Conservation (phyloP, 2,113 vertebrate species). For the Montifringilla adamsi region DNA sequence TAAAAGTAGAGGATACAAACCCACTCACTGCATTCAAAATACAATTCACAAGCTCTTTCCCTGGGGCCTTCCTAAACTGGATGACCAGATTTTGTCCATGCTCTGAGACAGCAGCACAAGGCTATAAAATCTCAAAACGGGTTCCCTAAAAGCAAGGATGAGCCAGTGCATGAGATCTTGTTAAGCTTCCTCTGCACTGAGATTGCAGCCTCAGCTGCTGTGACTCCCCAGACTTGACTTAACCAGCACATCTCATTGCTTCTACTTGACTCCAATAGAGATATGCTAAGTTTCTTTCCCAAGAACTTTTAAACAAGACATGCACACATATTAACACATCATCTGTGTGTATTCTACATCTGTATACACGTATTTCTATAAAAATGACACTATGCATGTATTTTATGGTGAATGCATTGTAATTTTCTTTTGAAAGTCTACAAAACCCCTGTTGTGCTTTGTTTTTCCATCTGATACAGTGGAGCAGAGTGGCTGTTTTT, state of each 20-base stretch:
- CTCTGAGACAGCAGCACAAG: background rate
- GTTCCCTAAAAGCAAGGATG: background rate
- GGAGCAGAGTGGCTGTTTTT: background rate
- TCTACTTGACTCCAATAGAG: background rate
- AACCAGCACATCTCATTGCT: background rate
- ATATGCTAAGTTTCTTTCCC: background rate
- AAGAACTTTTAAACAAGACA: background rate
- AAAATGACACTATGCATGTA: fast-evolving
- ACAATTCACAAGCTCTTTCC: background rate
- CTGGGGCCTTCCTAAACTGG: background rate
- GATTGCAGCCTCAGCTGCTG: background rate
- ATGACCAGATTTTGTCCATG: background rate
- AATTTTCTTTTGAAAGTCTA: background rate
- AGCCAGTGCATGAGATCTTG: background rate
- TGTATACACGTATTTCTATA: background rate
- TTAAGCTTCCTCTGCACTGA: background rate
- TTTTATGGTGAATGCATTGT: background rate
- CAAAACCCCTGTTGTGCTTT: fast-evolving
- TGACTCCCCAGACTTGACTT: background rate
- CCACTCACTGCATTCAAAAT: background rate
- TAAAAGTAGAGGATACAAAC: background rate
- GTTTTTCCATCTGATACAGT: background rate
- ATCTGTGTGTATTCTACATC: background rate
- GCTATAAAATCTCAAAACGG: background rate
- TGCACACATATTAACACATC: fast-evolving